Evolutionary conservation across 2,888 invertebrate genomes (phyloP), one percentile per base, ranked within the genome.

Genomic region (Thymelicus lineola): DNA sequence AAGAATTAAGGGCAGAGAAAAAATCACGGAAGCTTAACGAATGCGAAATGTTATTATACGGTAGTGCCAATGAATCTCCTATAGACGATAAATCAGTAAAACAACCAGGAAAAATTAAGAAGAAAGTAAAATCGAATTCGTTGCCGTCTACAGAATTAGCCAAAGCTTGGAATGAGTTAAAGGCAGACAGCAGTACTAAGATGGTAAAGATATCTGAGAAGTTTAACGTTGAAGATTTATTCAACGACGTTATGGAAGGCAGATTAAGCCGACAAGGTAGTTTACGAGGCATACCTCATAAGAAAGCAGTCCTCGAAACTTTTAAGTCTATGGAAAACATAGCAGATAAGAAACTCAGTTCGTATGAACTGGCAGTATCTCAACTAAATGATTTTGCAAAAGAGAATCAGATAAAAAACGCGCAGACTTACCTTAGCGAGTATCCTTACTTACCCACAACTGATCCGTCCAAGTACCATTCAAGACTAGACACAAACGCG

Each of bases 271-370:
- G 93, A 12, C 90, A 92, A 71, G 94, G 94, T n/a, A 91, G 91
- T 78, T 88, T 94, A 57, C 84, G 93, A 79, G 94, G 94, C 0
- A 94, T 94, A 75, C 94, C 94, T 36, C 89, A 94, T 78, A 94
- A 94, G 75, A 94, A 92, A 80, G 94, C 94, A 1, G 94, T 94
- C 50, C 82, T 94, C 28, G 94, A 93, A 79, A 85, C 94, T 0
- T 94, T 94, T 73, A 87, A 87, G 75, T 94, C 94, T 0, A 93
- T 94, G 91, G 94, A 94, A 79, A 93, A 92, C 74, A 75, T 94
- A 59, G 75, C 86, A 12, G 85, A 88, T 72, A 85, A 76, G 28
- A 87, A 85, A 74, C 75, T 89, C 6, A 90, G 85, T 76, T 86
- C 93, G 0, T 94, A 93, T 75, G 93, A 93, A 73, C 85, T 91